These are phyloP conservation scores for Chaenodraco wilsoni DNA, from an alignment of 2,797 vertebrate genomes.

Conservation along the genomic window DNA sequence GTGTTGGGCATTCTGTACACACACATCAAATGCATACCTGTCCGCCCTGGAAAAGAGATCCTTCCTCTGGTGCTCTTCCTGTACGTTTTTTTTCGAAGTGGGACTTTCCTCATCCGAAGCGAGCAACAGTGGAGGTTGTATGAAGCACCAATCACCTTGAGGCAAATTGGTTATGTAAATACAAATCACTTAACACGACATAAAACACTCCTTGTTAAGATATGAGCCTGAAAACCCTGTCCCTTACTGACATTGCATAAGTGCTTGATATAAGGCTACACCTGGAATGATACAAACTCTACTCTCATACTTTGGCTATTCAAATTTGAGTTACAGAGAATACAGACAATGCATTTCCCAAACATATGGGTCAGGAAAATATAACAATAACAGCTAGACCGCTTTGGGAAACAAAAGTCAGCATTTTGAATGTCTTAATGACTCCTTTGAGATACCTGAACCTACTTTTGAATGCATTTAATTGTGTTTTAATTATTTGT, in stretches of 20 bases:
- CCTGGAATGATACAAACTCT: too few relatives aligned
- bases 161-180: background rate
- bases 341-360: background rate
- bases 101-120: background rate
- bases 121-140: background rate
- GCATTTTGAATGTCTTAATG: too few relatives aligned
- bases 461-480: background rate
- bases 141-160: too few relatives aligned
- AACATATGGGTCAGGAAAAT: slow-evolving; percentile 19
- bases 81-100: background rate
- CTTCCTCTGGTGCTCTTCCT: too few relatives aligned
- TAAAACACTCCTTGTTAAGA: slow-evolving; percentile 6
- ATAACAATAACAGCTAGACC: too few relatives aligned
- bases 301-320: background rate
- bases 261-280: too few relatives aligned
- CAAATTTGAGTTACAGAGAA: slow-evolving; percentile 20
- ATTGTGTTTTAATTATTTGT: background rate
- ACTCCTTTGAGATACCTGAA: too few relatives aligned
- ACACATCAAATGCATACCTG: background rate
- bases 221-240: slow-evolving; percentile 1
- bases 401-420: too few relatives aligned
- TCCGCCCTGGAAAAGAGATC: too few relatives aligned
- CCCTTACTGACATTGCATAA: background rate
- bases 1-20: background rate
- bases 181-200: background rate